Conservation (phyloP, 2,113 vertebrate species). For the Bombycilla garrulus region DNA sequence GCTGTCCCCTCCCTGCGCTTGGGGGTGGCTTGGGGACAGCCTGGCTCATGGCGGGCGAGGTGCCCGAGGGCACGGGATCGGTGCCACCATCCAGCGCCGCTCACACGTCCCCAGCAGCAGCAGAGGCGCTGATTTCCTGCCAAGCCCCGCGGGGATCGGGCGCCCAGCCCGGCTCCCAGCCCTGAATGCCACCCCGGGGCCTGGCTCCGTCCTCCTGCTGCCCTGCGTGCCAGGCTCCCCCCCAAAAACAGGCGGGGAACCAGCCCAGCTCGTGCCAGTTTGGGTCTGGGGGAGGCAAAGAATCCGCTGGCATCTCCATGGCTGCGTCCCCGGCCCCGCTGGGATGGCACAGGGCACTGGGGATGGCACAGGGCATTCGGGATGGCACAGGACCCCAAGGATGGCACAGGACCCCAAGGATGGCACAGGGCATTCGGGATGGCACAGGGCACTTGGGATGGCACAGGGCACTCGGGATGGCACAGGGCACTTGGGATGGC, state of each 20-base stretch:
- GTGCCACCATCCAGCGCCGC: neutral
- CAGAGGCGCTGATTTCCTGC: neutral
- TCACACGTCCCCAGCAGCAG: neutral
- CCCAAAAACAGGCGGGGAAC: neutral
- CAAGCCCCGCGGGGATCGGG: neutral
- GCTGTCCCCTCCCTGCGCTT: neutral
- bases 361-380: too few species aligned
- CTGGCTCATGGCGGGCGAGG: neutral
- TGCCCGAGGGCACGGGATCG: neutral
- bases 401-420: too few species aligned
- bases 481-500: too few species aligned
- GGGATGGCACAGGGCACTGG: neutral
- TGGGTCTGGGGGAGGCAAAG: neutral
- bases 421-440: too few species aligned
- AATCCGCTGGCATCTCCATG: fast-evolving
- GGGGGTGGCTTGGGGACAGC: neutral
- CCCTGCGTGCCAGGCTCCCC: fast-evolving
- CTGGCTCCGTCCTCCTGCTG: neutral
- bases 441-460: neutral
- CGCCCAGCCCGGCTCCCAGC: neutral
- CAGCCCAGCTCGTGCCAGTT: fast-evolving
- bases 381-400: too few species aligned
- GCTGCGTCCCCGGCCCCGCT: neutral
- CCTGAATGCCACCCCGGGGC: neutral
- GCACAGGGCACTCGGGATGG: too few species aligned